phyloP scores from a whole-genome alignment of 2,113 vertebrate species.

The Nyctereutes procyonoides region DNA sequence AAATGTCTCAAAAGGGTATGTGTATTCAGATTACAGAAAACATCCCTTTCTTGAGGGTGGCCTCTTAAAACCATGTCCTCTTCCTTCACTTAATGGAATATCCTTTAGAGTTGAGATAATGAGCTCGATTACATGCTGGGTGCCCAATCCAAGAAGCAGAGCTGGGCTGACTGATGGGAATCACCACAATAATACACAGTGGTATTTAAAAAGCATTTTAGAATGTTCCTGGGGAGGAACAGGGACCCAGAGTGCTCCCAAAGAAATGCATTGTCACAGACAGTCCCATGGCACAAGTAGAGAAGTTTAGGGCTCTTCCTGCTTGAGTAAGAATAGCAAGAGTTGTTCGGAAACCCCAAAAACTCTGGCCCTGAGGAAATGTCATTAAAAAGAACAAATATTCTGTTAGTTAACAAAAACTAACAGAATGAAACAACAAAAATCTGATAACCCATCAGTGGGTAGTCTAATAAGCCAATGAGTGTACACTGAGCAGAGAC shows the following conservation, averaged over 20 bases:
- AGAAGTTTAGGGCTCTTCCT: slow-evolving; percentile 67
- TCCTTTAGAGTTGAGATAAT: slow-evolving; percentile 67
- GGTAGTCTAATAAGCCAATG: fast-evolving
- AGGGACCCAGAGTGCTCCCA: slow-evolving; percentile 51
- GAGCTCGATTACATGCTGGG: slow-evolving; percentile 55
- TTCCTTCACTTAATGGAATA: slow-evolving; percentile 65
- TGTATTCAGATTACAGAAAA: background rate
- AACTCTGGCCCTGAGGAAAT: slow-evolving; percentile 56
- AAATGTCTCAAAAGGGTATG: slow-evolving; percentile 35
- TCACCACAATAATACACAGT: slow-evolving; percentile 58
- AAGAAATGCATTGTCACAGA: slow-evolving; percentile 60
- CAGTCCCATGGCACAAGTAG: slow-evolving; percentile 45
- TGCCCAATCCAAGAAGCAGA: slow-evolving; percentile 72
- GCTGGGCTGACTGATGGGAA: slow-evolving; percentile 56
- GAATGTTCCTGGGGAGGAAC: slow-evolving; percentile 73
- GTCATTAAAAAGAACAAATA: slow-evolving; percentile 53
- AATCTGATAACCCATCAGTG: background rate
- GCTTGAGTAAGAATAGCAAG: slow-evolving; percentile 56
- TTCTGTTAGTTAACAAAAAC: background rate
- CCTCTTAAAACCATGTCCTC: background rate
- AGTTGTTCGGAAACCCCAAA: slow-evolving; percentile 61
- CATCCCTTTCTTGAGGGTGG: background rate
- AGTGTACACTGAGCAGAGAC: fast-evolving
- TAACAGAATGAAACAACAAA: background rate
- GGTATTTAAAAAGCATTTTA: slow-evolving; percentile 77